Conservation (phyloP, 1,140 invertebrate genomes). For the Cyphomyrmex costatus region DNA sequence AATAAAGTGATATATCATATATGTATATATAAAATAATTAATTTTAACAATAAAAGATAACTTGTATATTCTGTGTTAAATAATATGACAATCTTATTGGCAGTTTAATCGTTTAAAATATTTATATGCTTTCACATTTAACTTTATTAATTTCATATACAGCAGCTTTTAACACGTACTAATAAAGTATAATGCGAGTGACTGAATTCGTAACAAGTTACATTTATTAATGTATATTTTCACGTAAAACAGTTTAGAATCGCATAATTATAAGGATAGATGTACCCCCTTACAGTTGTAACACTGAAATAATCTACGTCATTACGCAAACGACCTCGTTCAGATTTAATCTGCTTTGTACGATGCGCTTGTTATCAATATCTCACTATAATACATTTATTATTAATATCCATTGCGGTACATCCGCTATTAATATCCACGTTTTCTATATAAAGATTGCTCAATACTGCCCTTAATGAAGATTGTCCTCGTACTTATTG, state of each 20-base stretch:
- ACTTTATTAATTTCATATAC: too few species aligned
- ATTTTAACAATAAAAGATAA: too few species aligned
- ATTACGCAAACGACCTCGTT: slow-evolving; percentile 55
- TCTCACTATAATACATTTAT: slow-evolving; percentile 50
- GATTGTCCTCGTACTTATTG: neutral
- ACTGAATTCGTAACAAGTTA: neutral
- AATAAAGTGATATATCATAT: too few species aligned
- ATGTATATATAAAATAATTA: too few species aligned
- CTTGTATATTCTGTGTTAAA: too few species aligned
- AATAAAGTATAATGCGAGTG: too few species aligned
- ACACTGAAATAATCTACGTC: slow-evolving; percentile 45
- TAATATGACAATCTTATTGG: too few species aligned
- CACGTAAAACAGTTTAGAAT: neutral
- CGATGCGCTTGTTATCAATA: slow-evolving; percentile 54
- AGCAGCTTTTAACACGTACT: too few species aligned
- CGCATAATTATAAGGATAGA: neutral
- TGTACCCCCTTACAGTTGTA: neutral
- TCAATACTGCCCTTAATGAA: slow-evolving; percentile 41
- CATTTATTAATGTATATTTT: neutral
- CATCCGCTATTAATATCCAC: slow-evolving; percentile 52
- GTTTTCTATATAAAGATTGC: slow-evolving; percentile 45
- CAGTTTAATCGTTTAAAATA: too few species aligned
- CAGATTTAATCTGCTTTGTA: slow-evolving; percentile 48
- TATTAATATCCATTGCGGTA: slow-evolving; percentile 56
- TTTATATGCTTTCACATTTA: too few species aligned